Evolutionary conservation across 2,113 vertebrate species (phyloP).

Genomic region (Pogona vitticeps): DNA sequence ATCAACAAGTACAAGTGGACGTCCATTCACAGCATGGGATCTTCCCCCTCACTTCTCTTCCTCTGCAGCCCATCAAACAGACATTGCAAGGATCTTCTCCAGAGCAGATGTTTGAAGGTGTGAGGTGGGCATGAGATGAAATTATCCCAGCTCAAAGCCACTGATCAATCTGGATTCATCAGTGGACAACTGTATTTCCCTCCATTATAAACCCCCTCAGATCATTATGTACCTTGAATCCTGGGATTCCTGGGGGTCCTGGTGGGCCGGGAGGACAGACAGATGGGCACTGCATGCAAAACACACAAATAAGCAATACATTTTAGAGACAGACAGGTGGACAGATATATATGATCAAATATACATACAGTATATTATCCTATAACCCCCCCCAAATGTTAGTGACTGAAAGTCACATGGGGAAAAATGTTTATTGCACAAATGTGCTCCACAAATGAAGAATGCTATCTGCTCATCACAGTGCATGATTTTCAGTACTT

Average conservation of each 20-base stretch:
- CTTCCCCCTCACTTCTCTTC: no score
- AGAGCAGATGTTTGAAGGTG: no score
- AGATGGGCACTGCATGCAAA: constrained; percentile 86
- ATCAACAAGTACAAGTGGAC: no score
- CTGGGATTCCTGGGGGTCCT: constrained; percentile 93
- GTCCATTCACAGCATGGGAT: no score
- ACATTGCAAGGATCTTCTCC: no score
- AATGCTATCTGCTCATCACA: no score
- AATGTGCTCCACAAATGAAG: no score
- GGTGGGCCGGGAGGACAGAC: constrained; percentile 91
- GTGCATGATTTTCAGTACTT: no score
- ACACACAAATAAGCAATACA: neutral
- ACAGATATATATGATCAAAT: neutral
- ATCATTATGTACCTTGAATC: constrained; percentile 87
- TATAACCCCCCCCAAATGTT: neutral
- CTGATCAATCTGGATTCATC: neutral
- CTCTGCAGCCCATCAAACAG: no score
- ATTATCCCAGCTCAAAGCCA: neutral
- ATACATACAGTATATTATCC: no score
- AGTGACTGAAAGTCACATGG: neutral
- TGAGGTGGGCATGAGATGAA: no score
- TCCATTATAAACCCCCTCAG: neutral
- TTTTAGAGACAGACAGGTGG: neutral
- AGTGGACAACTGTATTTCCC: neutral
- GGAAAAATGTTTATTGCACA: no score